Percentiles rank a stretch among this genome's conserved stretches.
phyloP scores from a whole-genome alignment of 2,888 invertebrate species.

The Parnassius mnemosyne region DNA sequence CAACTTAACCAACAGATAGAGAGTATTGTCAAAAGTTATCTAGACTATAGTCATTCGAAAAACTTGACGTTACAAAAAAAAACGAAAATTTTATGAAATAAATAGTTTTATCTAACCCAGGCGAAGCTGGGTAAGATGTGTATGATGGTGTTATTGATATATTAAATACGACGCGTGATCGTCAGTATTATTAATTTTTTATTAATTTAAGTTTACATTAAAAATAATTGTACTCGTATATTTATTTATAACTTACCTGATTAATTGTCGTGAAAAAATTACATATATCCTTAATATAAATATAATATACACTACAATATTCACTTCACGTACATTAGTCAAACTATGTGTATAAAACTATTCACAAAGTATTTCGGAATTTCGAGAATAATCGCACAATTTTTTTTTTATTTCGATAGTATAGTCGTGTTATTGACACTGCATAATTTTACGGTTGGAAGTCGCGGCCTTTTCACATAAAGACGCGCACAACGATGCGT shows the following conservation, averaged over 20 bases:
- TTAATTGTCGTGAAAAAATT: neutral
- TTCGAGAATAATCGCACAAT: slow-evolving; percentile 10
- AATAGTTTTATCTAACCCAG: no score
- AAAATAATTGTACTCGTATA: neutral
- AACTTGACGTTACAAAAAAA: no score
- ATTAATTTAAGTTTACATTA: neutral
- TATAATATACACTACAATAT: slow-evolving; percentile 1
- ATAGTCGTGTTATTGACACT: slow-evolving; percentile 8
- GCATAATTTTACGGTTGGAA: slow-evolving; percentile 37
- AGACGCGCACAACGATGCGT: slow-evolving; percentile 52
- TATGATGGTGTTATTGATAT: no score
- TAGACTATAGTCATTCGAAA: no score
- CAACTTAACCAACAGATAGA: no score
- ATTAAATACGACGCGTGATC: no score
- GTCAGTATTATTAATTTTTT: neutral
- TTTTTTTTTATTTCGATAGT: slow-evolving; percentile 18
- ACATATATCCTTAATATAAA: neutral
- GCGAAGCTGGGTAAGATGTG: no score
- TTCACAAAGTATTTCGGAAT: slow-evolving; percentile 13
- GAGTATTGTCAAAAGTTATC: no score
- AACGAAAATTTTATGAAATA: no score
- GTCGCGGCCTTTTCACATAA: slow-evolving; percentile 35
- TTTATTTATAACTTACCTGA: slow-evolving; percentile 5
- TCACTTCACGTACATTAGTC: neutral
- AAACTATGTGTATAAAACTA: neutral